Conservation (phyloP, 2,888 invertebrate genomes). For the Pelosia muscerda region DNA sequence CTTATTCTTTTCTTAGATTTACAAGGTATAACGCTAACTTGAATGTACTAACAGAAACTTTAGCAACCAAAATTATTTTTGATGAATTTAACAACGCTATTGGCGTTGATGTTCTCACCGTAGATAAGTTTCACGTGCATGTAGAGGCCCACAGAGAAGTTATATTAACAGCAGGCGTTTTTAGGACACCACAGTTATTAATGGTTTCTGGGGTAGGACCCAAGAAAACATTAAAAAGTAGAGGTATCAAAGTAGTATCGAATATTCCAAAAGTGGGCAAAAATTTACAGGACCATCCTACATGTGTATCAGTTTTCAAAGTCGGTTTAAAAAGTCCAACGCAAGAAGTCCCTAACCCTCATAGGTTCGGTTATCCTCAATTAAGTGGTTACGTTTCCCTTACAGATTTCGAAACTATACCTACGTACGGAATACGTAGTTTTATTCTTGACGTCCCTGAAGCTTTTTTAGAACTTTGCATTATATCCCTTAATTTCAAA, state of each 20-base stretch:
- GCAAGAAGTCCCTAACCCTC: slow-evolving; percentile 18
- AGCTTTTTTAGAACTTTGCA: slow-evolving; percentile 25
- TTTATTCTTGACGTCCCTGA: slow-evolving; percentile 21
- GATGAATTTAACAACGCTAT: slow-evolving; percentile 71
- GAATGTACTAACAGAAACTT: slow-evolving; percentile 72
- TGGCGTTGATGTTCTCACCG: slow-evolving; percentile 70
- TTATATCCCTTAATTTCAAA: slow-evolving; percentile 21
- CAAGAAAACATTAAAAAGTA: slow-evolving; percentile 58
- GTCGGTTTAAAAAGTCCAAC: slow-evolving; percentile 16
- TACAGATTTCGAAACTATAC: slow-evolving; percentile 21
- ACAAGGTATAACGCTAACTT: slow-evolving; percentile 59
- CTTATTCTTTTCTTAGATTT: slow-evolving; percentile 77
- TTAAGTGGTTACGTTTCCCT: slow-evolving; percentile 31
- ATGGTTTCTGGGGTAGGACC: slow-evolving; percentile 84
- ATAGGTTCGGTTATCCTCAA: slow-evolving; percentile 18
- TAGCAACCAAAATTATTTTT: slow-evolving; percentile 81
- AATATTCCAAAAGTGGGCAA: slow-evolving; percentile 75
- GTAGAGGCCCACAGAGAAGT: slow-evolving; percentile 73
- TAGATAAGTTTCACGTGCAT: slow-evolving; percentile 52
- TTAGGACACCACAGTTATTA: slow-evolving; percentile 80
- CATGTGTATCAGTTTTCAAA: slow-evolving; percentile 53
- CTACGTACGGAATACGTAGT: slow-evolving; percentile 28
- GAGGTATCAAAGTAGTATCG: slow-evolving; percentile 65
- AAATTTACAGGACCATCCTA: slow-evolving; percentile 79
- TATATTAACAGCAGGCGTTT: slow-evolving; percentile 76